phyloP scores from a whole-genome alignment of 2,797 vertebrate species.

The Microctenopoma stevenorrisi region DNA sequence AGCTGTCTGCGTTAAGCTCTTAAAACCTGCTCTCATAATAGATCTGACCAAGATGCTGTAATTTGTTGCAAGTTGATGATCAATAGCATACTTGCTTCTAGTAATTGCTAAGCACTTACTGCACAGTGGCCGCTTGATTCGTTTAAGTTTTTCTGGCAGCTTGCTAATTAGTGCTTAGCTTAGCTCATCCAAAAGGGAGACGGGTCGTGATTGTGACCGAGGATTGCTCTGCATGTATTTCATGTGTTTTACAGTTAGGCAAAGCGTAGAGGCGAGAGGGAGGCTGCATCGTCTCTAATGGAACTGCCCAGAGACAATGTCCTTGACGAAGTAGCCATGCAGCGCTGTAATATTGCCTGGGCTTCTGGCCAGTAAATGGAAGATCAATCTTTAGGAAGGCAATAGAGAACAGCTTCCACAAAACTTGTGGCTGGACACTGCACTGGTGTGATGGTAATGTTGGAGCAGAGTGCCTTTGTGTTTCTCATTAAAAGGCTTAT shows the following conservation, averaged over 20 bases:
- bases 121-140: constrained; percentile 42
- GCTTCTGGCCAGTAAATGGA: constrained; percentile 69
- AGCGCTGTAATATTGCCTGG: constrained; percentile 61
- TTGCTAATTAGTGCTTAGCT: constrained; percentile 61
- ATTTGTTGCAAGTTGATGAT: constrained; percentile 77
- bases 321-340: constrained; percentile 75
- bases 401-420: constrained; percentile 54
- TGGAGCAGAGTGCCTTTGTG: constrained; percentile 32
- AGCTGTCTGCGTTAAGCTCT: constrained; percentile 66
- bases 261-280: constrained; percentile 28
- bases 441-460: constrained; percentile 30
- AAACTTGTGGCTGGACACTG: constrained; percentile 44
- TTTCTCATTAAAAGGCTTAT: constrained; percentile 59
- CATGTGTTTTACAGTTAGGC: constrained; percentile 57
- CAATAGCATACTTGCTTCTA: constrained; percentile 71
- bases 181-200: constrained; percentile 39
- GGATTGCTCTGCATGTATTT: constrained; percentile 39
- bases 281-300: constrained; percentile 62
- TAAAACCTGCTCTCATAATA: constrained; percentile 67
- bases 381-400: constrained; percentile 76
- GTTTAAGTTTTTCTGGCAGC: constrained; percentile 51
- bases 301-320: constrained; percentile 68
- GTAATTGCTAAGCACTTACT: constrained; percentile 58
- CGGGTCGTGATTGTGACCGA: constrained; percentile 16
- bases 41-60: constrained; percentile 60